phyloP scores from a whole-genome alignment of 2,888 invertebrate species.

The Epinotia ramella region DNA sequence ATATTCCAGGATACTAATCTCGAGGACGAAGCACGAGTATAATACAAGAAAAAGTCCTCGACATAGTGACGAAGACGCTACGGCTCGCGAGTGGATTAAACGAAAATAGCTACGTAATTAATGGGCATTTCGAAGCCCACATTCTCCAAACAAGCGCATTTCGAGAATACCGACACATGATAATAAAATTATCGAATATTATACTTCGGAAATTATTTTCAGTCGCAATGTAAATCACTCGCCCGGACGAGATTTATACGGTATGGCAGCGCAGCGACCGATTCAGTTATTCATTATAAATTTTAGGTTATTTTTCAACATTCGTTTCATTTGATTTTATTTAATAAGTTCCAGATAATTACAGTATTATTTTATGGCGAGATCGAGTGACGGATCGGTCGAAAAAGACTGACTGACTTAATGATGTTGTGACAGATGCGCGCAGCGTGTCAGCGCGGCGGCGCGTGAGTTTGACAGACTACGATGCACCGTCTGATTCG shows the following conservation, averaged over 20 bases:
- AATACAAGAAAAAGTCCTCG: conserved; percentile 49
- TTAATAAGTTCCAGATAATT: conserved; percentile 7
- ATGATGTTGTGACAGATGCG: conserved; percentile 43
- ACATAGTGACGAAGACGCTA: conserved; percentile 70
- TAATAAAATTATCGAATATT: conserved; percentile 54
- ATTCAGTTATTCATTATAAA: conserved; percentile 28
- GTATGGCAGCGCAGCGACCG: conserved; percentile 14
- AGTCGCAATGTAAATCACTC: conserved; percentile 36
- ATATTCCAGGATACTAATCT: too few species aligned
- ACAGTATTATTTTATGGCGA: background rate
- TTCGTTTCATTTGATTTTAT: background rate
- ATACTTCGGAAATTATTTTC: conserved; percentile 50
- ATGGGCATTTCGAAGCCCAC: conserved; percentile 73
- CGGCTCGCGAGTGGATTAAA: conserved; percentile 76
- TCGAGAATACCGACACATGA: conserved; percentile 64
- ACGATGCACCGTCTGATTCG: conserved; percentile 16
- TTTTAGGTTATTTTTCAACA: conserved; percentile 28
- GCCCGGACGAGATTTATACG: conserved; percentile 29
- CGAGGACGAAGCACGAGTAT: too few species aligned
- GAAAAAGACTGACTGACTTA: conserved; percentile 25
- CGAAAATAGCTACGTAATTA: conserved; percentile 80
- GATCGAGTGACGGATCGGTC: conserved; percentile 22
- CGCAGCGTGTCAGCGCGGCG: background rate
- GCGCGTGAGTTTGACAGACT: conserved; percentile 9
- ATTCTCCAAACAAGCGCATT: conserved; percentile 71